Conservation (phyloP, 2,888 invertebrate species). For the Hirtodrosophila alboralis region DNA sequence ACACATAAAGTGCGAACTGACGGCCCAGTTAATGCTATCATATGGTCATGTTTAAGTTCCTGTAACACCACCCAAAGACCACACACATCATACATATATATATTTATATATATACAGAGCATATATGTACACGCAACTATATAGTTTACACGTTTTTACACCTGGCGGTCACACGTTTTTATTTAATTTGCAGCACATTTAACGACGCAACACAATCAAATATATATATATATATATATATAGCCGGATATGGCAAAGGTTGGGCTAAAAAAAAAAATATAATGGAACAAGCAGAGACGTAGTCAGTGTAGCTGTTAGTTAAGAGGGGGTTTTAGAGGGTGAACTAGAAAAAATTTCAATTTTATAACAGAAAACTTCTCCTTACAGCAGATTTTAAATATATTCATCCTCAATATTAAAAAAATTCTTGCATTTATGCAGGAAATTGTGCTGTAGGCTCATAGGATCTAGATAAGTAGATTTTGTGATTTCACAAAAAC, state of each 20-base stretch:
- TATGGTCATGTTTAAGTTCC: slow-evolving; percentile 45
- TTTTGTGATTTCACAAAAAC: too few relatives aligned
- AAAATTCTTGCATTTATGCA: too few relatives aligned
- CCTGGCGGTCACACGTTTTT: slow-evolving; percentile 43
- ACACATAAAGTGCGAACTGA: slow-evolving; percentile 58
- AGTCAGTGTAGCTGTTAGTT: not conserved
- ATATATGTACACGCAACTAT: not conserved
- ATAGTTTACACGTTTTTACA: slow-evolving; percentile 39
- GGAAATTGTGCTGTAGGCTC: too few relatives aligned
- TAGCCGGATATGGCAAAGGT: slow-evolving; percentile 2
- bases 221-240: slow-evolving; percentile 12
- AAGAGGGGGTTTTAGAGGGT: not conserved
- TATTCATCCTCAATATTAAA: too few relatives aligned
- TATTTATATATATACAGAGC: not conserved
- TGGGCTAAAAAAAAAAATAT: not conserved
- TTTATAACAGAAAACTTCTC: too few relatives aligned
- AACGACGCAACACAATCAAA: slow-evolving; percentile 42
- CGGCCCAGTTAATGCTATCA: slow-evolving; percentile 51
- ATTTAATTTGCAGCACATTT: slow-evolving; percentile 55
- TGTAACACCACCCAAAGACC: slow-evolving; percentile 12
- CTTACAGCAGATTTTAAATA: too few relatives aligned
- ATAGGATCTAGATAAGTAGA: too few relatives aligned
- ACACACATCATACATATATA: slow-evolving; percentile 1
- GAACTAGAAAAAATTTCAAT: too few relatives aligned
- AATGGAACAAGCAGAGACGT: not conserved